Percentiles rank a stretch among this genome's conserved stretches.
phyloP scores from a whole-genome alignment of 1,140 invertebrate genomes.

The Apolygus lucorum region DNA sequence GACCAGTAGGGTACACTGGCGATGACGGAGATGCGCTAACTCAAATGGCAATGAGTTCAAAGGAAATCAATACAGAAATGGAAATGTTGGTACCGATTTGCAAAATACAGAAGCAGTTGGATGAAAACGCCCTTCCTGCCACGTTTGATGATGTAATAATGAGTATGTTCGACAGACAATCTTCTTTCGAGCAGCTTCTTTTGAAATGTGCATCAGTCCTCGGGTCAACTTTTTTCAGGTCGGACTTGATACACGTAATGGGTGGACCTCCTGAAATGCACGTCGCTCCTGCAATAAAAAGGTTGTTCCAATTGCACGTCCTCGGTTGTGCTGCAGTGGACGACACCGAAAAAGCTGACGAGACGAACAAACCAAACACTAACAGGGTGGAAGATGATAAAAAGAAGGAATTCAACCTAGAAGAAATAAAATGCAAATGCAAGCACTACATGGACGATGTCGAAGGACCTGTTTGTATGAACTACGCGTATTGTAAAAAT shows the following conservation, averaged over 20 bases:
- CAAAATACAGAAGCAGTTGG: slow-evolving; percentile 10
- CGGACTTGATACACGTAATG: slow-evolving; percentile 47
- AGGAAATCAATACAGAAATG: background rate
- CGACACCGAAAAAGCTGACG: background rate
- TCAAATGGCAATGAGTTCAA: background rate
- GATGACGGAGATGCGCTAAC: background rate
- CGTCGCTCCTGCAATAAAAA: slow-evolving; percentile 44
- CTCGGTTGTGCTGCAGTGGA: slow-evolving; percentile 43
- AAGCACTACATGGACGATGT: background rate
- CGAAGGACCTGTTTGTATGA: background rate
- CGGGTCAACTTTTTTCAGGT: slow-evolving; percentile 47
- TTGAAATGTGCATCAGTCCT: slow-evolving; percentile 51
- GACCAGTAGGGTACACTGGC: background rate
- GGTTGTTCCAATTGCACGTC: slow-evolving; percentile 49
- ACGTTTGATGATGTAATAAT: slow-evolving; percentile 41
- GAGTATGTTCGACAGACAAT: slow-evolving; percentile 49
- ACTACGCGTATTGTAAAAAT: slow-evolving; percentile 19
- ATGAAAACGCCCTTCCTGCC: slow-evolving; percentile 23
- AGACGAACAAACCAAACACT: background rate
- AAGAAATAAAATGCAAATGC: background rate
- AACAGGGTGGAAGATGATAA: background rate
- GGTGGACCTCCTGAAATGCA: slow-evolving; percentile 40
- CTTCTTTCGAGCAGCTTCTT: slow-evolving; percentile 49
- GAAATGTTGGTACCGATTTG: slow-evolving; percentile 18
- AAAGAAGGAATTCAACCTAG: background rate